Conservation (phyloP, 2,888 invertebrate genomes). For the Laothoe populi region DNA sequence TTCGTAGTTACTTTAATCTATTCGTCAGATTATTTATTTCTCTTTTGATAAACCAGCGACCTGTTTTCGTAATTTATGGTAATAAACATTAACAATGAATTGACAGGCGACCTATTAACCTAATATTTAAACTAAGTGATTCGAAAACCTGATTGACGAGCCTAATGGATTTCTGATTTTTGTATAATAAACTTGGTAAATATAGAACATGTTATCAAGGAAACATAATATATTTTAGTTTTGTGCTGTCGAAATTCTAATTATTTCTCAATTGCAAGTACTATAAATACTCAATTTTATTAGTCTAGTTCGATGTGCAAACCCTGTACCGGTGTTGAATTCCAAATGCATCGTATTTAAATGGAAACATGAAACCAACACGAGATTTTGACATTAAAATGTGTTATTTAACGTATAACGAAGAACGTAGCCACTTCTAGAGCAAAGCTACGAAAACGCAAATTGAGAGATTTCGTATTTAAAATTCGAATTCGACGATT, state of each 20-base stretch:
- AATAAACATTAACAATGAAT: constrained; percentile 28
- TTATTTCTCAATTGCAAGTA: too few species aligned
- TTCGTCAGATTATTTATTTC: background rate
- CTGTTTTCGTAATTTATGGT: constrained; percentile 24
- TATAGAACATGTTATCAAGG: background rate
- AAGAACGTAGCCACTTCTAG: background rate
- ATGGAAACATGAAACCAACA: too few species aligned
- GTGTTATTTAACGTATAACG: background rate
- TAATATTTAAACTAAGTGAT: constrained; percentile 25
- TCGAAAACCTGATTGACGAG: constrained; percentile 10
- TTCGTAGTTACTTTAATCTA: background rate
- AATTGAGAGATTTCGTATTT: background rate
- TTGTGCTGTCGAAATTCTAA: too few species aligned
- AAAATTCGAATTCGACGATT: background rate
- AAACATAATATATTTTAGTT: too few species aligned
- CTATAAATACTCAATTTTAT: too few species aligned
- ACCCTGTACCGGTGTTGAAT: too few species aligned
- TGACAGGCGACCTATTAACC: constrained; percentile 26
- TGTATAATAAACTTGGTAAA: background rate
- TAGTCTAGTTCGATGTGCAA: too few species aligned
- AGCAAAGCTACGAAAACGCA: background rate
- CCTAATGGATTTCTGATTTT: background rate
- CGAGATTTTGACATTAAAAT: too few species aligned
- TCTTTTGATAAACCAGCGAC: constrained; percentile 8
- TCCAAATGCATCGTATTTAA: too few species aligned